Conservation (phyloP, 2,888 invertebrate genomes). For the Lasioglossum vierecki region DNA sequence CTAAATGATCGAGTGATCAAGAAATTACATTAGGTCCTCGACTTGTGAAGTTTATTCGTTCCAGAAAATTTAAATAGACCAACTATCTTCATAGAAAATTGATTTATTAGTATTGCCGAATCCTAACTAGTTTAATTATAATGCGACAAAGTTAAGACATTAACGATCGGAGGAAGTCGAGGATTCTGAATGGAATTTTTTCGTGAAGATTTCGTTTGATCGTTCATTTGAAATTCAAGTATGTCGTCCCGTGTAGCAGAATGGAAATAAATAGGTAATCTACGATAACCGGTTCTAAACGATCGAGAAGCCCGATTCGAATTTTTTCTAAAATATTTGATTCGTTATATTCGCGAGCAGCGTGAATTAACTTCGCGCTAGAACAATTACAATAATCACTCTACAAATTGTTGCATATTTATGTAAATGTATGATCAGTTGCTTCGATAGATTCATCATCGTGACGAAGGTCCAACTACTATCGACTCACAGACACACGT, state of each 20-base stretch:
- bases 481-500: slow-evolving; percentile 36
- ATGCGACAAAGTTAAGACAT: too few relatives aligned
- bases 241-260: background rate
- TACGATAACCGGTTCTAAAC: slow-evolving; percentile 55
- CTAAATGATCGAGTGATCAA: slow-evolving; percentile 19
- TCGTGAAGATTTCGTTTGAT: background rate
- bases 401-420: background rate
- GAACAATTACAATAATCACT: background rate
- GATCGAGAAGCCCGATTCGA: background rate
- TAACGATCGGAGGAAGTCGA: too few relatives aligned
- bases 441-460: slow-evolving; percentile 21
- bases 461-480: slow-evolving; percentile 12
- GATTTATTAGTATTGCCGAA: too few relatives aligned
- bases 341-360: background rate
- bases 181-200: background rate
- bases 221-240: background rate
- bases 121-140: too few relatives aligned
- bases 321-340: background rate
- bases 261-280: slow-evolving; percentile 2
- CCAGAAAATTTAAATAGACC: too few relatives aligned
- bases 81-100: too few relatives aligned
- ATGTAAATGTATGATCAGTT: background rate
- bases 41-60: too few relatives aligned
- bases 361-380: background rate
- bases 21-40: too few relatives aligned